Evolutionary conservation across 2,888 invertebrate species (phyloP), one percentile per base, ranked within the genome.

Genomic region (Neria commutata): DNA sequence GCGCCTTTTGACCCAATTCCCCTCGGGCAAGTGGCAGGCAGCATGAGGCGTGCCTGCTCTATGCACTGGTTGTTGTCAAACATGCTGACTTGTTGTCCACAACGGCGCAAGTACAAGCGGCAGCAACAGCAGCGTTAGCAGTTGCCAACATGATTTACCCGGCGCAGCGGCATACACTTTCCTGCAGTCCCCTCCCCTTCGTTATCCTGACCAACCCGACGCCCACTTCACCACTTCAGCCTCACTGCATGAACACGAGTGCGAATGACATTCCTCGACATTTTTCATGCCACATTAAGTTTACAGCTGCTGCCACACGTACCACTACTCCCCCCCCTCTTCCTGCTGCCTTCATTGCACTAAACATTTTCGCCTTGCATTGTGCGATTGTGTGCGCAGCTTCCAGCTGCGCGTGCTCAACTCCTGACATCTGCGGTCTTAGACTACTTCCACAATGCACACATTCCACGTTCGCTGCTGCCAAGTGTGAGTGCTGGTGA

Each of bases 251-350:
- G n/a, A n/a, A n/a, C n/a, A 51, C 25, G 46, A 54, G 54, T 69
- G 71, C 63, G 64, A 64, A 65, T 66, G 65, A 68, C 69, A 67
- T 65, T 71, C 67, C 67, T 66, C 63, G 56, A 60, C 54, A 55
- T 58, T 63, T 54, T 54, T 57, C 61, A 57, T 54, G 60, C 57
- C 48, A 60, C 59, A 60, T 64, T 60, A 59, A 63, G 56, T 24
- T 45, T 48, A 11, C n/a, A 19, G 47, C 40, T 53, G 52, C 34
- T 23, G 47, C 53, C 51, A 53, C 33, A 45, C 45, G 17, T 46
- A 34, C 48, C 14, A 24, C 52, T 10, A 24, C 52, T 47, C 40
- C 46, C 42, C 62, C 56, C 56, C 25, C 62, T 21, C 48, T 61
- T 8, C 40, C 23, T 23, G 14, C 8, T 37, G 23, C 55, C 56